Evolutionary conservation across 2,888 invertebrate genomes (phyloP).

Genomic region (Belgica antarctica): DNA sequence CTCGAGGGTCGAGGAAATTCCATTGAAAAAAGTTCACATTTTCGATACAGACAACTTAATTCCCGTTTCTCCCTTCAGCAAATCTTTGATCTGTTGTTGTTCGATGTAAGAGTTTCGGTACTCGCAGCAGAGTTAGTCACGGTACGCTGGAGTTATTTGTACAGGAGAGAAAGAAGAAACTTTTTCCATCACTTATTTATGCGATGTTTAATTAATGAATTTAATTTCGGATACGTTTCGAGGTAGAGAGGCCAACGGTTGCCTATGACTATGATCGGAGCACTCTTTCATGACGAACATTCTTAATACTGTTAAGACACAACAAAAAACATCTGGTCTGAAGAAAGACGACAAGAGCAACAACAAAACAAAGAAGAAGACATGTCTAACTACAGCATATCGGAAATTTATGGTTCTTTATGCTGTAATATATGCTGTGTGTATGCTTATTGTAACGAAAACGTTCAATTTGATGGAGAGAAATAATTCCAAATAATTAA

Average conservation of each 20-base stretch:
- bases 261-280: no score
- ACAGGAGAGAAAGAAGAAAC: no score
- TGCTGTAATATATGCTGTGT: slow-evolving; percentile 23
- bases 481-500: slow-evolving; percentile 12
- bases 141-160: no score
- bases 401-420: slow-evolving; percentile 19
- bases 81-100: background rate
- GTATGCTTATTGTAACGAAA: background rate
- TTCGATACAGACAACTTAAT: background rate
- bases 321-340: slow-evolving; percentile 19
- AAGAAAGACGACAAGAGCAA: background rate
- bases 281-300: no score
- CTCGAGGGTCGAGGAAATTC: slow-evolving; percentile 11
- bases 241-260: no score
- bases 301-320: no score
- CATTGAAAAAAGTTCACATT: slow-evolving; percentile 10
- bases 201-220: no score
- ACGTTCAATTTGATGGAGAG: slow-evolving; percentile 2
- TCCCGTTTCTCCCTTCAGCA: background rate
- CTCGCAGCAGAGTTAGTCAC: no score
- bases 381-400: background rate
- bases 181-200: no score
- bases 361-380: slow-evolving; percentile 1
- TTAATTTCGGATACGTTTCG: no score
- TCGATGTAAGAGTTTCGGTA: no score